phyloP scores from a whole-genome alignment of 2,113 vertebrate genomes.

The Echinops telfairi region DNA sequence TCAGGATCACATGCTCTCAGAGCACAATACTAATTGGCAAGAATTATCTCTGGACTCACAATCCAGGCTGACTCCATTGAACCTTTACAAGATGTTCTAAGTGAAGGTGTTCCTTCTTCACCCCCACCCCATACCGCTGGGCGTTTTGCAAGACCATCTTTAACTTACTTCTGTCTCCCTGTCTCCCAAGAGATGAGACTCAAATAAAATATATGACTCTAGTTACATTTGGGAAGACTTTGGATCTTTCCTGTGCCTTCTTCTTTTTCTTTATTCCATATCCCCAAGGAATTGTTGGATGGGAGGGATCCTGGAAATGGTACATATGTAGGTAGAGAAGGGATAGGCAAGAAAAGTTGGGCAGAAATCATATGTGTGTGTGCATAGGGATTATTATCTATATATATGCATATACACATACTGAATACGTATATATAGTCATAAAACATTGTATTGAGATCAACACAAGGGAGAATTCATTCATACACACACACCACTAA shows the following conservation, averaged over 20 bases:
- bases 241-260: conserved; percentile 28
- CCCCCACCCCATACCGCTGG: neutral
- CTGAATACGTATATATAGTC: too few relatives aligned
- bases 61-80: neutral
- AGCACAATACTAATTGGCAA: neutral
- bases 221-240: conserved; percentile 27
- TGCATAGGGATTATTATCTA: too few relatives aligned
- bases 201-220: conserved; percentile 74
- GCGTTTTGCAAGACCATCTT: conserved; percentile 23
- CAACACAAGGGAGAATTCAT: too few relatives aligned
- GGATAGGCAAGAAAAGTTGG: conserved; percentile 10
- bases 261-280: conserved; percentile 25
- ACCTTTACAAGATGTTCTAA: neutral
- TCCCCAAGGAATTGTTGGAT: neutral
- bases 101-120: neutral
- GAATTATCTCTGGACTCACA: neutral
- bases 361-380: neutral
- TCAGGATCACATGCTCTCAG: neutral
- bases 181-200: conserved; percentile 60
- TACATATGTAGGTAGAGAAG: neutral
- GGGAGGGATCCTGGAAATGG: conserved; percentile 12
- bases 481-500: too few relatives aligned
- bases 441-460: too few relatives aligned
- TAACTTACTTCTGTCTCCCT: neutral
- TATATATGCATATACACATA: too few relatives aligned